Evolutionary conservation across 2,888 invertebrate species (phyloP).

Genomic region (Chloromyia formosa): DNA sequence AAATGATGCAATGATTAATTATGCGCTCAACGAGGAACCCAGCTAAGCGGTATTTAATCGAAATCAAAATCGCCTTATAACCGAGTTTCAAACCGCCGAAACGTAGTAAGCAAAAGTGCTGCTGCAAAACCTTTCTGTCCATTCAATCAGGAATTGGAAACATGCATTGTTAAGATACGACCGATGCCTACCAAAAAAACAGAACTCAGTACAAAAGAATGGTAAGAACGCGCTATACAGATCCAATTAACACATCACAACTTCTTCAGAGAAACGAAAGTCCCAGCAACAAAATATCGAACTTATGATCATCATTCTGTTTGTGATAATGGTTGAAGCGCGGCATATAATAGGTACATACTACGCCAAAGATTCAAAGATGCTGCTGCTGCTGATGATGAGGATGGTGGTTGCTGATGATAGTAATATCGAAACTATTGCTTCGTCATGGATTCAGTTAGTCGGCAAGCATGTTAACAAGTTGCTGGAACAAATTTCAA

Average conservation of each 20-base stretch:
- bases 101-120: background rate
- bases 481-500: slow-evolving; percentile 41
- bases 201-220: background rate
- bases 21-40: slow-evolving; percentile 11
- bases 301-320: background rate
- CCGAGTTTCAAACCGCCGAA: slow-evolving; percentile 12
- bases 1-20: slow-evolving; percentile 38
- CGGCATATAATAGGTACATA: background rate
- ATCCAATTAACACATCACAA: slow-evolving; percentile 43
- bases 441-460: slow-evolving; percentile 39
- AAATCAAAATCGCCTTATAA: background rate
- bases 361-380: too few species aligned
- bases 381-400: too few species aligned
- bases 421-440: slow-evolving; percentile 37
- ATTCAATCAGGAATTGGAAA: slow-evolving; percentile 31
- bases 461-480: slow-evolving; percentile 42
- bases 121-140: slow-evolving; percentile 14
- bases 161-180: slow-evolving; percentile 14
- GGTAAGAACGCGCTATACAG: background rate
- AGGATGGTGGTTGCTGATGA: background rate
- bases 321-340: background rate
- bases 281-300: slow-evolving; percentile 1
- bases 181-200: slow-evolving; percentile 10
- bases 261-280: background rate
- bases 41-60: slow-evolving; percentile 40